These are phyloP conservation scores for Pyrocoelia pectoralis DNA, from an alignment of 2,888 invertebrate genomes.

Conservation along the genomic window DNA sequence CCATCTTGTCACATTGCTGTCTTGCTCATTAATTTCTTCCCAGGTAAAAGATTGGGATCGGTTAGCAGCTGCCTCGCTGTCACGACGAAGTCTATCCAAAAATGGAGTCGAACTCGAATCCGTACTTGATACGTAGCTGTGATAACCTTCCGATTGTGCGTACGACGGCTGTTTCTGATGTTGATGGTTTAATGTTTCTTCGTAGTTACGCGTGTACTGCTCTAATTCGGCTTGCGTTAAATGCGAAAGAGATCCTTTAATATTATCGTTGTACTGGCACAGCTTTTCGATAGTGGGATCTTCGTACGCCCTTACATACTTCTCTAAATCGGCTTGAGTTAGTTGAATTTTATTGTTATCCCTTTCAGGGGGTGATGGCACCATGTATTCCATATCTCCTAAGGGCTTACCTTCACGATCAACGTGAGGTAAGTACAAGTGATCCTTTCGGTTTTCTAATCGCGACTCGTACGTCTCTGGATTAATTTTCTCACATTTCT, in stretches of 20 bases:
- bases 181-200: conserved; percentile 62
- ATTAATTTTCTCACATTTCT: conserved; percentile 71
- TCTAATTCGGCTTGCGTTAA: conserved; percentile 44
- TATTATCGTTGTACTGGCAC: conserved; percentile 42
- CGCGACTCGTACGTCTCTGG: conserved; percentile 66
- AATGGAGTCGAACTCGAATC: conserved; percentile 81
- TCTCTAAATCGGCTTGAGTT: conserved; percentile 75
- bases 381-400: conserved; percentile 71
- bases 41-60: conserved; percentile 56
- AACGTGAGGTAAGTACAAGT: conserved; percentile 64
- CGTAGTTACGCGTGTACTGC: conserved; percentile 70
- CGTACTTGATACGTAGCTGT: conserved; percentile 80
- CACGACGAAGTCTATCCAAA: conserved; percentile 73
- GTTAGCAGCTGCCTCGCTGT: conserved; percentile 65
- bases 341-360: conserved; percentile 62
- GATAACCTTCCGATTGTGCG: conserved; percentile 82
- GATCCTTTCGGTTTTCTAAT: conserved; percentile 57
- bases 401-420: conserved; percentile 70
- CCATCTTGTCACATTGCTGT: conserved; percentile 40
- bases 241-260: conserved; percentile 40
- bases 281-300: conserved; percentile 56
- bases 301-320: conserved; percentile 71
- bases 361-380: conserved; percentile 75
- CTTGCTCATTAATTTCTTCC: conserved; percentile 56
- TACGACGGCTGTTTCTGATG: conserved; percentile 79